phyloP scores from a whole-genome alignment of 2,888 invertebrate species.

The Branchipolynoe longqiensis region DNA sequence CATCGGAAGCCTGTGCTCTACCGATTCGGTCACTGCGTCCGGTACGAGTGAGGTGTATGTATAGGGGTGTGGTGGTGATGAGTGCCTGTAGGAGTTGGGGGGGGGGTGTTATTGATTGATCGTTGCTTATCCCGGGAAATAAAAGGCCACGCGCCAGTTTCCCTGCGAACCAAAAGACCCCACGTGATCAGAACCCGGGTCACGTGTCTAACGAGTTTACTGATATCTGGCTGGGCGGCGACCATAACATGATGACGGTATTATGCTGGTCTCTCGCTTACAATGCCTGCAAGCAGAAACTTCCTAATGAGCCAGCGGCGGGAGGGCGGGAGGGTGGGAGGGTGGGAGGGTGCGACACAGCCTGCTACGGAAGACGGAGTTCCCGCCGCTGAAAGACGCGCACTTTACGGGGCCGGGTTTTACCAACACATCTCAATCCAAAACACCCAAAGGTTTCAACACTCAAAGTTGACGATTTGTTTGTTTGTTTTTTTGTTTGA shows the following conservation, averaged over 20 bases:
- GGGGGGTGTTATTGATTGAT: too few relatives aligned
- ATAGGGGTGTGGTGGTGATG: too few relatives aligned
- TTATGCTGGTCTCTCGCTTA: neutral
- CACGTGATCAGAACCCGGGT: neutral
- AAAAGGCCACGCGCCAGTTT: constrained; percentile 10
- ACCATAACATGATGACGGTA: neutral
- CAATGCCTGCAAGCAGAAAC: neutral
- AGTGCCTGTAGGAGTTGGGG: too few relatives aligned
- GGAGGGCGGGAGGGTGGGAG: neutral
- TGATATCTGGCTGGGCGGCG: neutral
- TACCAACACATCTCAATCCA: too few relatives aligned
- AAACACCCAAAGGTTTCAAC: too few relatives aligned
- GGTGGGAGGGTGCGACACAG: neutral
- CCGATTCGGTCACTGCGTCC: too few relatives aligned
- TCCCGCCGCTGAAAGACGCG: too few relatives aligned
- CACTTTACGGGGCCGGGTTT: too few relatives aligned
- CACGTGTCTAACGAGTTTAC: constrained; percentile 35
- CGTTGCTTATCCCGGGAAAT: constrained; percentile 13
- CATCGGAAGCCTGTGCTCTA: too few relatives aligned
- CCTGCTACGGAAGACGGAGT: constrained; percentile 3
- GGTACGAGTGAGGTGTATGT: too few relatives aligned
- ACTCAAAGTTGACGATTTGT: too few relatives aligned
- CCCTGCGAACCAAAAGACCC: constrained; percentile 24
- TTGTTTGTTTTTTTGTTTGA: too few relatives aligned
- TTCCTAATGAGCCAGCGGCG: constrained; percentile 14